Percentiles rank a stretch among this genome's conserved stretches.
phyloP scores from a whole-genome alignment of 2,888 invertebrate genomes.

The Nephrotoma guestfalica region DNA sequence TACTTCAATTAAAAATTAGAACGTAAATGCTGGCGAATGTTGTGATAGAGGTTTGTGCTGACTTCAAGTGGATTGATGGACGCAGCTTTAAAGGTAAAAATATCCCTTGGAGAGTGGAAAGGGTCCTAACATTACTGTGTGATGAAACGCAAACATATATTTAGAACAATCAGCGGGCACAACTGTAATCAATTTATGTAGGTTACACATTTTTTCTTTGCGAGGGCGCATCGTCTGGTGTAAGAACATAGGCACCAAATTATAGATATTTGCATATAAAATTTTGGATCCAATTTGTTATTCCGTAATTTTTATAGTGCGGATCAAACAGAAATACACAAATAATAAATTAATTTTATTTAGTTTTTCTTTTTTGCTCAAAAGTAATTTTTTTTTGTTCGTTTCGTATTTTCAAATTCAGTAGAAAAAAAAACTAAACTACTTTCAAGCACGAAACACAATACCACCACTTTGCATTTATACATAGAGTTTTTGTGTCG shows the following conservation, averaged over 20 bases:
- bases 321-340: background rate
- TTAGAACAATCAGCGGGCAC: too few relatives aligned
- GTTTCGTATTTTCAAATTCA: background rate
- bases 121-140: too few relatives aligned
- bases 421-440: background rate
- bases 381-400: background rate
- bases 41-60: too few relatives aligned
- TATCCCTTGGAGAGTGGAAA: too few relatives aligned
- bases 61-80: too few relatives aligned
- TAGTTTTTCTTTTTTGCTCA: background rate
- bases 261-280: background rate
- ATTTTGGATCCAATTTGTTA: background rate
- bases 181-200: too few relatives aligned
- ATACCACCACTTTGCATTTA: background rate
- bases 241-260: background rate
- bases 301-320: background rate
- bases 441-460: background rate
- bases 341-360: background rate
- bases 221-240: background rate
- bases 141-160: too few relatives aligned
- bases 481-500: background rate
- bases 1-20: too few relatives aligned
- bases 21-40: too few relatives aligned
- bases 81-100: too few relatives aligned
- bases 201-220: too few relatives aligned